A percentile compares a stretch with the other conserved stretches of the same genome.
Conservation (phyloP, 2,797 vertebrate species). For the Dallia pectoralis region DNA sequence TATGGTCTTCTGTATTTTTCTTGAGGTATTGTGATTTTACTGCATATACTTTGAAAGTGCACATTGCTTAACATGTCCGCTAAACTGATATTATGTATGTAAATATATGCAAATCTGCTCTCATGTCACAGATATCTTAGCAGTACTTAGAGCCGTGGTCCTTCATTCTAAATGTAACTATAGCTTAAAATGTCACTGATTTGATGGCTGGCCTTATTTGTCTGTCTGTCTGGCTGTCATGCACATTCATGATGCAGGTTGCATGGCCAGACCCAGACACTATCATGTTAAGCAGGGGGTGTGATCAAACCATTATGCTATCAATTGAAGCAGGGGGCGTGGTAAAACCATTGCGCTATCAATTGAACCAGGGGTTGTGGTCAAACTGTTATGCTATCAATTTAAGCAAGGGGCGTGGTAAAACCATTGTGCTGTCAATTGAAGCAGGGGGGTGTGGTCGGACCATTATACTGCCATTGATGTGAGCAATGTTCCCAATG, state of each 20-base stretch:
- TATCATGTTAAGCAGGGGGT: no score
- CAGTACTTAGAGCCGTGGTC: not conserved
- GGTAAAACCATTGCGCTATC: no score
- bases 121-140: constrained; percentile 7
- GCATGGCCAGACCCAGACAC: no score
- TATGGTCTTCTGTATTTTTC: not conserved
- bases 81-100: not conserved
- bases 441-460: not conserved
- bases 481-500: not conserved
- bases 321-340: no score
- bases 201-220: not conserved
- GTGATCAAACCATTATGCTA: no score
- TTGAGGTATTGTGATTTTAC: not conserved
- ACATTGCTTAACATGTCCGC: not conserved
- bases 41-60: not conserved
- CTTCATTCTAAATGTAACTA: not conserved
- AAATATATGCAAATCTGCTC: constrained; percentile 25
- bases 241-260: not conserved
- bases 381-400: no score
- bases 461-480: not conserved
- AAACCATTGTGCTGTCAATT: no score
- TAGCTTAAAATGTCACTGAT: not conserved
- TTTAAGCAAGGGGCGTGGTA: no score
- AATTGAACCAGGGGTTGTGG: no score
- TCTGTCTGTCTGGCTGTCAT: not conserved